phyloP scores from a whole-genome alignment of 2,888 invertebrate species.

The Epiblema foenella region DNA sequence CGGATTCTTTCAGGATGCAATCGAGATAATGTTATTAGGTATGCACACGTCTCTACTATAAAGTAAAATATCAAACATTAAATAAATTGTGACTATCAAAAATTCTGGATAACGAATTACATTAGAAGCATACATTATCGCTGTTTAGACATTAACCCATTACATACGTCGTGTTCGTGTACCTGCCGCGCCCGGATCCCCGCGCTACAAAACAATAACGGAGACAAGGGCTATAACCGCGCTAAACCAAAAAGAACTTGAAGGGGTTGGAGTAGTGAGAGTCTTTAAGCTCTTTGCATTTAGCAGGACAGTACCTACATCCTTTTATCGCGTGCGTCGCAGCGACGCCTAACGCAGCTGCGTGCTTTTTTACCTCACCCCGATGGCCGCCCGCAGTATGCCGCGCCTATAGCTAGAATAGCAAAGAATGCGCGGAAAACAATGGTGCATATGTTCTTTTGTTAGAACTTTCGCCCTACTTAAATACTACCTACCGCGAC shows the following conservation, averaged over 20 bases:
- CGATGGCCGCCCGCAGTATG: constrained; percentile 30
- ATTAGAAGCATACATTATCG: background rate
- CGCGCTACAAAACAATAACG: constrained; percentile 28
- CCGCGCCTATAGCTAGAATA: background rate
- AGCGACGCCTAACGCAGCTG: constrained; percentile 42
- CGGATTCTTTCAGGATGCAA: background rate
- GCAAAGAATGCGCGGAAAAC: background rate
- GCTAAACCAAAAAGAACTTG: constrained; percentile 15
- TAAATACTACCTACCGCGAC: constrained; percentile 11
- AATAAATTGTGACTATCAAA: too few relatives aligned
- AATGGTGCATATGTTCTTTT: constrained; percentile 7
- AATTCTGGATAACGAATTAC: too few relatives aligned
- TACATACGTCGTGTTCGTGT: constrained; percentile 8
- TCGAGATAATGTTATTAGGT: background rate
- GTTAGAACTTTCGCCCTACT: background rate
- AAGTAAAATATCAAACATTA: too few relatives aligned
- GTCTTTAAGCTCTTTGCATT: background rate
- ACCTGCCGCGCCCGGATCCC: constrained; percentile 30
- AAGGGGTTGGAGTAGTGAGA: background rate
- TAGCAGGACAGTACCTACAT: constrained; percentile 14
- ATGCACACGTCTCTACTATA: too few relatives aligned
- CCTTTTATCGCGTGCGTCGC: constrained; percentile 39
- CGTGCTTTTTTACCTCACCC: constrained; percentile 37
- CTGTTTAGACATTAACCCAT: constrained; percentile 15
- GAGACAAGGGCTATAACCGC: constrained; percentile 24